A percentile compares a stretch with the other conserved stretches of the same genome.
phyloP scores from a whole-genome alignment of 2,888 invertebrate genomes.

The Cheilosia soror region DNA sequence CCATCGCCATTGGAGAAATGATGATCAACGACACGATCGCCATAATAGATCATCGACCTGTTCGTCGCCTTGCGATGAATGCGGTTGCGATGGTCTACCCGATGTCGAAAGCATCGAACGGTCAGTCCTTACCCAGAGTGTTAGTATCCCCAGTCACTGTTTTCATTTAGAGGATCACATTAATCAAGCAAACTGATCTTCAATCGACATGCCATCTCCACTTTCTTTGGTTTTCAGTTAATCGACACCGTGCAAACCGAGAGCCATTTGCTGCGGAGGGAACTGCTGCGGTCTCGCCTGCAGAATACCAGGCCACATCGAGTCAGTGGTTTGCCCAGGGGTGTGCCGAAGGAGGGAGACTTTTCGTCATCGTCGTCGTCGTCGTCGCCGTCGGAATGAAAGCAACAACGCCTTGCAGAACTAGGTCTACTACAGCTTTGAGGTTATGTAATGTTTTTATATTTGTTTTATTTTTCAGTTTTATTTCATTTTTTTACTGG shows the following conservation, averaged over 20 bases:
- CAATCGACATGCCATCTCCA: neutral
- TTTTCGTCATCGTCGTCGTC: constrained; percentile 13
- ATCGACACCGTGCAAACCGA: constrained; percentile 79
- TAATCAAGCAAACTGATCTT: constrained; percentile 14
- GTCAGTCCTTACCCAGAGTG: constrained; percentile 79
- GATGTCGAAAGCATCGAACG: constrained; percentile 79
- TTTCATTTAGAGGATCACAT: constrained; percentile 24
- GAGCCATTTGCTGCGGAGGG: constrained; percentile 79
- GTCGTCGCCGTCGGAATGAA: constrained; percentile 44
- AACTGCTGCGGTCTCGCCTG: constrained; percentile 79
- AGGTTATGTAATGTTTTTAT: constrained; percentile 59
- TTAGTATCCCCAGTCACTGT: constrained; percentile 72
- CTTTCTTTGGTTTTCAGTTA: constrained; percentile 76
- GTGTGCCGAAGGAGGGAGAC: constrained; percentile 24
- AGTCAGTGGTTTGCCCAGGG: constrained; percentile 27
- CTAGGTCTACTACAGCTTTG: constrained; percentile 52
- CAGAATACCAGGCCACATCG: constrained; percentile 76
- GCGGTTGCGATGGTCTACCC: constrained; percentile 76
- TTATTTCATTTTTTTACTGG: neutral
- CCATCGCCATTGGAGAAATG: constrained; percentile 76
- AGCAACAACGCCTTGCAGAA: constrained; percentile 57
- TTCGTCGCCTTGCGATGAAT: constrained; percentile 77
- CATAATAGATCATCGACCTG: constrained; percentile 69
- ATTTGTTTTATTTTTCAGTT: constrained; percentile 11
- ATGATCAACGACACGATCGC: constrained; percentile 52